Conservation (phyloP, 2,797 vertebrate genomes). For the Amblyopsis hoosieri region DNA sequence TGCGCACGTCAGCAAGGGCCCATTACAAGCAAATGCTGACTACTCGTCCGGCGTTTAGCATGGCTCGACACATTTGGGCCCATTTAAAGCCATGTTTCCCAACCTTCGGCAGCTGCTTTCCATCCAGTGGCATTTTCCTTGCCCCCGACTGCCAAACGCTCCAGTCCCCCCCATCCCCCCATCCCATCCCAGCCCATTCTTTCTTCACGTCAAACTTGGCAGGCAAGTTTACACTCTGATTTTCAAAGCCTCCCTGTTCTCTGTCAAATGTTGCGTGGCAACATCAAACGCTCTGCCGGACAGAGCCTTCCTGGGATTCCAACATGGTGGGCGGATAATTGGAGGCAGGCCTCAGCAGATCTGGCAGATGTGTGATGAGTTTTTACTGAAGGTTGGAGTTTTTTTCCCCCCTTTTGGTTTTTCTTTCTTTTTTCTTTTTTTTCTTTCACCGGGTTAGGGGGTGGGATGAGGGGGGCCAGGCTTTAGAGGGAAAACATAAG, state of each 20-base stretch:
- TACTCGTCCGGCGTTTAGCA: conserved; percentile 49
- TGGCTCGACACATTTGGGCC: conserved; percentile 64
- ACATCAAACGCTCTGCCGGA: conserved; percentile 78
- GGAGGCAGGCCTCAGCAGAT: conserved; percentile 76
- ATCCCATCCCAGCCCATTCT: conserved; percentile 31
- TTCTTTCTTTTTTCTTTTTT: background rate
- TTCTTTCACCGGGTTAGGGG: background rate
- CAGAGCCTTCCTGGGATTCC: conserved; percentile 77
- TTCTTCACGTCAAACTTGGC: conserved; percentile 75
- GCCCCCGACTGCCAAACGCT: conserved; percentile 31
- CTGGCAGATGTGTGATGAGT: conserved; percentile 78
- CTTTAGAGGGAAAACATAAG: conserved; percentile 71
- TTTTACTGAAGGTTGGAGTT: conserved; percentile 62
- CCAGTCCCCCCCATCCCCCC: conserved; percentile 28
- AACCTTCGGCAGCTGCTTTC: conserved; percentile 75
- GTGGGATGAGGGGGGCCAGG: conserved; percentile 40
- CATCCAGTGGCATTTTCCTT: conserved; percentile 74
- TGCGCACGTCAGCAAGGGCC: conserved; percentile 48
- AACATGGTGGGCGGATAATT: conserved; percentile 77
- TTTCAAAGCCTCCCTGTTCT: conserved; percentile 79
- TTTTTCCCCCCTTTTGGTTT: conserved; percentile 38
- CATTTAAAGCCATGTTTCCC: conserved; percentile 76
- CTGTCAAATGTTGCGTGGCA: conserved; percentile 80
- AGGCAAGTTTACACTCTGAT: conserved; percentile 72
- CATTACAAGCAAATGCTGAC: conserved; percentile 50